Percentiles rank a stretch among this genome's conserved stretches.
phyloP scores from a whole-genome alignment of 2,888 invertebrate species.

The Eupsilia transversa region DNA sequence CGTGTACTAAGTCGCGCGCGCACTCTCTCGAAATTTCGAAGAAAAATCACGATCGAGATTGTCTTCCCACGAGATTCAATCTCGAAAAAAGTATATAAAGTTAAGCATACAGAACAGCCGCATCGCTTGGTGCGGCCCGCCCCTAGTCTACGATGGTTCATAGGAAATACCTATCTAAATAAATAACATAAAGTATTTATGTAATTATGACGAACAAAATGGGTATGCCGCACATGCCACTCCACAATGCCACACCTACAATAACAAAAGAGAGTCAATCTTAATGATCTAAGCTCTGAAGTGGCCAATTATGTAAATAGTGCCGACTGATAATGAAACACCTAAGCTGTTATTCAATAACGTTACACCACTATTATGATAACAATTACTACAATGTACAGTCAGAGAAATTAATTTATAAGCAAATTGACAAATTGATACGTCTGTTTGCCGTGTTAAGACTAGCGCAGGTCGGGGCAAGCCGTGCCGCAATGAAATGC shows the following conservation, averaged over 20 bases:
- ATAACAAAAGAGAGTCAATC: not conserved
- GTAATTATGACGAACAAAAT: not conserved
- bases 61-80: not conserved
- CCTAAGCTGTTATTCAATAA: constrained; percentile 20
- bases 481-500: not conserved
- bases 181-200: not conserved
- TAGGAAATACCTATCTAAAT: no score
- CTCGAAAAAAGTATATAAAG: not conserved
- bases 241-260: not conserved
- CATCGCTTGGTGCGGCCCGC: not conserved
- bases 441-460: not conserved
- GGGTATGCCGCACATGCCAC: not conserved
- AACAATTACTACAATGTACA: not conserved
- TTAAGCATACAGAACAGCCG: not conserved
- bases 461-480: not conserved
- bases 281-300: not conserved
- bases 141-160: not conserved
- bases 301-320: constrained; percentile 18
- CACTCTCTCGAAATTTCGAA: not conserved
- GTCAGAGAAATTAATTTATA: not conserved
- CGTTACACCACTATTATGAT: not conserved
- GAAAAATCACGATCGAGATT: not conserved
- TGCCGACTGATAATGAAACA: not conserved
- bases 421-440: not conserved
- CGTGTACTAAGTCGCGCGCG: not conserved